Evolutionary conservation across 2,888 invertebrate species (phyloP).

Genomic region (Papilio demoleus): DNA sequence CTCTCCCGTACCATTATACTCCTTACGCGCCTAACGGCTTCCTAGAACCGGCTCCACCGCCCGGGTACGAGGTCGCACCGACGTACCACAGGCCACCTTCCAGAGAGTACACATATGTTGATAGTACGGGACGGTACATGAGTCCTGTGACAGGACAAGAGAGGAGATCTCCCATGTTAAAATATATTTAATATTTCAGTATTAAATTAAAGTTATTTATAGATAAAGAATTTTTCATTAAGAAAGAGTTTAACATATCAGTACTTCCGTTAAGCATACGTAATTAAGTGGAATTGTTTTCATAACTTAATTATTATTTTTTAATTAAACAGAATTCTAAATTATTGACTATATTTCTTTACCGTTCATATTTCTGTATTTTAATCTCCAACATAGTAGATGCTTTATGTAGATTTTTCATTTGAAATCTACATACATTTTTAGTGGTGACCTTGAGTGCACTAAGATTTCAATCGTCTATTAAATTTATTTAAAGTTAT

Average conservation of each 20-base stretch:
- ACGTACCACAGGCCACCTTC: constrained; percentile 86
- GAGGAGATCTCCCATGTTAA: constrained; percentile 89
- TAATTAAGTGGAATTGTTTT: constrained; percentile 30
- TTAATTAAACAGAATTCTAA: not conserved
- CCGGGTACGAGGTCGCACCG: constrained; percentile 83
- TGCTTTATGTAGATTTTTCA: too few relatives aligned
- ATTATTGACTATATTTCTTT: not conserved
- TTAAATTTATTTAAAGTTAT: too few relatives aligned
- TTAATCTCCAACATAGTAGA: too few relatives aligned
- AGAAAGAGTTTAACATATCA: constrained; percentile 44
- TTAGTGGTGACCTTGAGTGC: too few relatives aligned
- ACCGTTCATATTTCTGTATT: not conserved
- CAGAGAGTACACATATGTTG: constrained; percentile 83
- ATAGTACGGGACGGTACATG: constrained; percentile 82
- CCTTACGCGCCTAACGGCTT: constrained; percentile 93
- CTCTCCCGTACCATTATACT: constrained; percentile 91
- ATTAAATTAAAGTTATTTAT: constrained; percentile 34
- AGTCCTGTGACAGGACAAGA: constrained; percentile 85
- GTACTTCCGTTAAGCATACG: constrained; percentile 29
- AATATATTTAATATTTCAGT: constrained; percentile 86
- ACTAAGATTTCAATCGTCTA: too few relatives aligned
- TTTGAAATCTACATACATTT: too few relatives aligned
- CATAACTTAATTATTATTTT: constrained; percentile 5
- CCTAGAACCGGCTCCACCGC: constrained; percentile 88
- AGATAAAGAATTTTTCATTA: constrained; percentile 30